Evolutionary conservation across 2,797 vertebrate species (phyloP), one percentile per base, ranked within the genome.

Genomic region (Rachycentron canadum): DNA sequence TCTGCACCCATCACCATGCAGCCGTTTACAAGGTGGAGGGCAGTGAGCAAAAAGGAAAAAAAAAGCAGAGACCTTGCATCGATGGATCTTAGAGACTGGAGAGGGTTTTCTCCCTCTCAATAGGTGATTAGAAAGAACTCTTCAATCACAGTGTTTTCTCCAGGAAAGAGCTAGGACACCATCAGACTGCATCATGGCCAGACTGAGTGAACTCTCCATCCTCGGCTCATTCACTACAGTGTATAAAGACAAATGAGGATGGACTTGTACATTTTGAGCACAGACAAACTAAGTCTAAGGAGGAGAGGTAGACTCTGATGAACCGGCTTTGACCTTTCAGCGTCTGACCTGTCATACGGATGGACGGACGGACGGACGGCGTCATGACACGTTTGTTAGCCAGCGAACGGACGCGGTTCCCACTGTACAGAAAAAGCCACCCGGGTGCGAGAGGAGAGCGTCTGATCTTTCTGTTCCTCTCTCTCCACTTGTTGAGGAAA

Each of bases 21-120:
- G 76, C 59, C 60, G 49, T 73, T 88, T 76, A 88, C 87, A 65
- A 71, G 79, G 69, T 36, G 79, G 79, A 87, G 78, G 67, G 8
- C 66, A 36, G 58, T 1, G 56, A 75, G 71, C 30, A 8, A 13
- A 19, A 7, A 14, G 28, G 17, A 11, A 56, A 14, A 12, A 13
- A 47, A 17, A 8, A 52, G 7, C 38, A 3, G 23, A 28, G 50
- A 61, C 36, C 45, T 70, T 6, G 10, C 64, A 34, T n/a, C 2
- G 30, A 45, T 49, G 73, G 74, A 79, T 81, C 56, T 73, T 36
- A 53, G 32, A 6, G 59, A 62, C 65, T 57, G 47, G 61, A 61
- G 64, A 36, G 60, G 49, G 34, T 47, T 41, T 45, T 55, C 40
- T 16, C 25, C 30, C 12, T 28, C 26, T 38, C 25, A 40, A 50